Percentiles rank a stretch among this genome's conserved stretches.
phyloP scores from a whole-genome alignment of 2,888 invertebrate species.

The Theodoxus fluviatilis region DNA sequence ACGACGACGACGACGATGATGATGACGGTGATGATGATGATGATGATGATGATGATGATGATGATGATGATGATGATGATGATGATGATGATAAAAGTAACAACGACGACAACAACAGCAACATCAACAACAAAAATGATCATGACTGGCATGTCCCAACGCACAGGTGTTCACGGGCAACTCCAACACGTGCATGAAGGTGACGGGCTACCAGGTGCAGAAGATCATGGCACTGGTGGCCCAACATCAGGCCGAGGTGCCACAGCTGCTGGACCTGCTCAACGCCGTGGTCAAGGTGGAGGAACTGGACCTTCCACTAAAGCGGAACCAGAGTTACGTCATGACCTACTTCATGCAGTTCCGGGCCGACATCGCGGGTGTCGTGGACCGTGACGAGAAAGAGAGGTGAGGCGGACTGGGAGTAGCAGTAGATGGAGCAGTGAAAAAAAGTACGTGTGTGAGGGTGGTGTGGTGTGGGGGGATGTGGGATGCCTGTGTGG shows the following conservation, averaged over 20 bases:
- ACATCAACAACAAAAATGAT: no score
- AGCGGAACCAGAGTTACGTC: slow-evolving; percentile 63
- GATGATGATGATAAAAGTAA: no score
- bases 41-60: no score
- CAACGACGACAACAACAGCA: no score
- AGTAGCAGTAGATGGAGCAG: no score
- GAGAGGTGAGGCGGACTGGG: slow-evolving; percentile 46
- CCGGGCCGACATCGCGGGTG: slow-evolving; percentile 53
- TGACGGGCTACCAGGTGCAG: slow-evolving; percentile 58
- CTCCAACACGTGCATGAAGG: slow-evolving; percentile 60
- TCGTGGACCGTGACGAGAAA: slow-evolving; percentile 56
- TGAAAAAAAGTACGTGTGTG: no score
- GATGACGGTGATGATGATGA: no score
- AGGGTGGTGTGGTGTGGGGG: no score
- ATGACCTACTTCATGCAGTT: slow-evolving; percentile 65
- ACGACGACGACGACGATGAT: no score
- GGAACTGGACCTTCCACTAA: slow-evolving; percentile 62
- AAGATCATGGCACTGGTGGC: slow-evolving; percentile 58
- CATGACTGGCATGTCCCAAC: background rate
- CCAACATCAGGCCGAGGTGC: slow-evolving; percentile 49
- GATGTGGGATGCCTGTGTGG: no score
- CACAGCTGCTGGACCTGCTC: slow-evolving; percentile 61
- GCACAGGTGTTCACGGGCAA: slow-evolving; percentile 63
- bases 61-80: no score
- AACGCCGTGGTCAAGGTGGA: slow-evolving; percentile 63